Base-by-base conservation (phyloP, 2,113 vertebrate species). In the Mungos mungo region DNA sequence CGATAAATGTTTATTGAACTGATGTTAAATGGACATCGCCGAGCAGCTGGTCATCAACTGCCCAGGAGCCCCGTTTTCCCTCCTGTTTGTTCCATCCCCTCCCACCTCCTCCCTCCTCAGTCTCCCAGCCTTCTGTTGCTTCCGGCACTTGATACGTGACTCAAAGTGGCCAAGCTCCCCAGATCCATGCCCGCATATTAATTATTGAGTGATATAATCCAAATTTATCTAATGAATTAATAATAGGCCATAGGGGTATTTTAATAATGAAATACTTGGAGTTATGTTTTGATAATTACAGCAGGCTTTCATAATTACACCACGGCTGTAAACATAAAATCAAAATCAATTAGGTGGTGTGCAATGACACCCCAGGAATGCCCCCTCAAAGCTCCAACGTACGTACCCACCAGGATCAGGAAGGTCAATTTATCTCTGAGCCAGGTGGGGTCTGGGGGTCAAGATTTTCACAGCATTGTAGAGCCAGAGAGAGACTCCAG, bases 221-320 rank as follows among this genome's bases (percentile, higher is more conserved):
- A 99, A 99, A 99, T 99, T 99, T 99, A 99, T 98, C 99, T 99
- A 99, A 99, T 99, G 98, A 99, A 99, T 99, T 99, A 99, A 99
- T 99, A 99, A 99, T 98, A 99, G 98, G 99, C 98, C 98, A 92
- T 98, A 97, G 98, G 99, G 99, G 98, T 98, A 99, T 99, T 99
- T 99, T 99, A 99, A 99, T 99, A 99, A 99, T 99, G 98, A 99
- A 99, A 99, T 98, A 99, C 99, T 99, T 98, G 98, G 99, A 98
- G 98, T 99, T 98, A 98, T 99, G 98, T 99, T 99, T 99, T 99
- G 99, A 99, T 99, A 99, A 99, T 99, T 99, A 99, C 68, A 98
- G 98, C 98, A 99, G 98, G 98, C 98, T 99, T 99, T 99, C 98
- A 98, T 99, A 99, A 99, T 99, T 99, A 99, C 98, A 99, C 98